Base-by-base conservation (phyloP, 2,113 vertebrate genomes). In the Scophthalmus maximus region DNA sequence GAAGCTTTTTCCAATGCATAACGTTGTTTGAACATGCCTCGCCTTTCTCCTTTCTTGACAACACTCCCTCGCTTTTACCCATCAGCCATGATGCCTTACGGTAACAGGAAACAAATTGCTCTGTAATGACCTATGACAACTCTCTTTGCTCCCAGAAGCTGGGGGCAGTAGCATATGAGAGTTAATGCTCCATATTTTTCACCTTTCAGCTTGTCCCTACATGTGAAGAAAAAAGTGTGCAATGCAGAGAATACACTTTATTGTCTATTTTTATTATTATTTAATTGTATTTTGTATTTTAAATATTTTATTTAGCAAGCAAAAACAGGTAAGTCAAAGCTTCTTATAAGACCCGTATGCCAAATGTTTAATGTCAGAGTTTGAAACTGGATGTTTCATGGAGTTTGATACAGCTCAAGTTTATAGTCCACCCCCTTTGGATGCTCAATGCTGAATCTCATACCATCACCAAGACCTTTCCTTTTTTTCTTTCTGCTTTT, bases 21-120 rank as follows among this genome's bases (percentile, higher is more conserved):
- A 47, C 73, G 68, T 60, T 88, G 84, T 88, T 84, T 76, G 76
- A 85, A 82, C 89, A 84, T 63, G 83, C 71, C 79, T 84, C 32
- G 23, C 59, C 74, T 82, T 73, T 80, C 34, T 50, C 56, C 55
- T 51, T 14, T 53, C 58, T 32, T 69, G 57, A 49, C 42, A 18
- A 50, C 79, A 55, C 78, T 53, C 59, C 47, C 40, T 44, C 22
- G 18, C 72, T 36, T 64, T 63, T 8, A 50, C 60, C 61, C 73
- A 52, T 65, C 46, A 77, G 81, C 64, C 38, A 25, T 26, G 50
- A 56, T 68, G 52, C 65, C 34, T 62, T 49, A 18, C 66, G 56
- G 62, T 79, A 85, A 84, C 79, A 65, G 69, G 79, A 56, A 81
- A 88, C 83, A 87, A 87, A 89, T 87, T 84, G 86, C 81, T 82